Evolutionary conservation across 1,140 invertebrate species (phyloP), one percentile per base, ranked within the genome.

Genomic region (Zaprionus tsacasi): DNA sequence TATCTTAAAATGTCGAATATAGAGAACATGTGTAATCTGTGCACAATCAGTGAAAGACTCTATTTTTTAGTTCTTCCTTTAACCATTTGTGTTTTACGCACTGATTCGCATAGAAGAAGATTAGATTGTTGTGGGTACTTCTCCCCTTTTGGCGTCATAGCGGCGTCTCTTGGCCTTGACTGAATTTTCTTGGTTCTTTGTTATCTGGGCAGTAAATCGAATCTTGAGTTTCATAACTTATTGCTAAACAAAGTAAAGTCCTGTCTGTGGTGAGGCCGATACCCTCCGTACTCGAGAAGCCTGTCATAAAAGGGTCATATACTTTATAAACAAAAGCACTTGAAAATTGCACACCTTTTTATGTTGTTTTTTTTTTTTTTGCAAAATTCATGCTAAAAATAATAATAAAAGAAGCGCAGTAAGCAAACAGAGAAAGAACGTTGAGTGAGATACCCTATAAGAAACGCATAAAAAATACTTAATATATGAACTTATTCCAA

Each of bases 61-160:
- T 25, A 50, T 0, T 3, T 21, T 25, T 50, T 50, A 6, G 45
- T 50, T 17, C 45, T 21, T 8, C 4, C 27, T 52, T 10, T 56
- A 38, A 48, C 54, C 56, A 43, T 66, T 45, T 52, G 27, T 38
- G 21, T 33, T 21, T 74, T 69, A 63, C 54, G 55, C 65, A 38
- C 36, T 57, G 72, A 63, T 50, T 58, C 36, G 43, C 38, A 40
- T 58, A 50, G 6, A 66, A 52, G 11, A 2, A 81, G 82, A 83
- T 86, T 70, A 86, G 82, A 87, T 86, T 79, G 56, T 66, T 66
- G 57, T 63, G 40, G 55, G 69, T 79, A 65, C 74, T 69, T 86
- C 82, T 69, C 43, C 40, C n/a, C 30, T n/a, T 21, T 43, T 52
- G 64, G 45, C 11, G 4, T 57, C 67, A 75, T 33, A 58, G 17